Percentiles rank a stretch among this genome's conserved stretches.
phyloP scores from a whole-genome alignment of 2,888 invertebrate genomes.

The Auanema freiburgensis region DNA sequence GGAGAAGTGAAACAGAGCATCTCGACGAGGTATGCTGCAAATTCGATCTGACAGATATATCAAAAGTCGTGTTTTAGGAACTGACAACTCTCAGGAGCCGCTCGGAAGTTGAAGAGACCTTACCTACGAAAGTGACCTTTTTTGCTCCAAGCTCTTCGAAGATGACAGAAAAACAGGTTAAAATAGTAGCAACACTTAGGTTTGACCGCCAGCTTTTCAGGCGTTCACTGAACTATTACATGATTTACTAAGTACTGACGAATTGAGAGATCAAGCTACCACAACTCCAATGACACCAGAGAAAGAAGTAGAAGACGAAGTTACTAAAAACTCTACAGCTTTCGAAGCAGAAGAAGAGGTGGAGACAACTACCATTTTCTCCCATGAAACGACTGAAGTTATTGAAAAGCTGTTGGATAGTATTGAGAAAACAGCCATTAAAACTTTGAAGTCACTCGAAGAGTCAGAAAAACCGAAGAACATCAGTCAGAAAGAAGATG shows the following conservation, averaged over 20 bases:
- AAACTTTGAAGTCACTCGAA: too few relatives aligned
- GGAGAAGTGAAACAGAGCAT: constrained; percentile 22
- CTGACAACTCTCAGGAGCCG: neutral
- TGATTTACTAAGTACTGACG: constrained; percentile 24
- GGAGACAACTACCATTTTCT: neutral
- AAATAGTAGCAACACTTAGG: too few relatives aligned
- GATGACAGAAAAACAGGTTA: too few relatives aligned
- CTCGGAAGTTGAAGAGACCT: neutral
- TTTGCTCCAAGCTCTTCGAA: neutral
- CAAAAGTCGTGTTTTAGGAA: neutral
- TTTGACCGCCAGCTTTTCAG: too few relatives aligned
- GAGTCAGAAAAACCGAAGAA: neutral
- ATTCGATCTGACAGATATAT: constrained; percentile 26
- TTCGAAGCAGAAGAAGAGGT: neutral
- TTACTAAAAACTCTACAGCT: neutral
- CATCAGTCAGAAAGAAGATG: neutral
- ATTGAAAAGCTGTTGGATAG: too few relatives aligned
- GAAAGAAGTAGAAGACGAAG: too few relatives aligned
- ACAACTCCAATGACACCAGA: neutral
- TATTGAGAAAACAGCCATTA: too few relatives aligned
- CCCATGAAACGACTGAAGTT: too few relatives aligned
- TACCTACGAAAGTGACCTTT: neutral
- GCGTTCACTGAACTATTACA: constrained; percentile 30
- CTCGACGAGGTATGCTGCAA: constrained; percentile 20
- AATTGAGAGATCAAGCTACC: neutral